Base-by-base conservation (phyloP, 1,140 invertebrate genomes). In the Drosophila dunni region DNA sequence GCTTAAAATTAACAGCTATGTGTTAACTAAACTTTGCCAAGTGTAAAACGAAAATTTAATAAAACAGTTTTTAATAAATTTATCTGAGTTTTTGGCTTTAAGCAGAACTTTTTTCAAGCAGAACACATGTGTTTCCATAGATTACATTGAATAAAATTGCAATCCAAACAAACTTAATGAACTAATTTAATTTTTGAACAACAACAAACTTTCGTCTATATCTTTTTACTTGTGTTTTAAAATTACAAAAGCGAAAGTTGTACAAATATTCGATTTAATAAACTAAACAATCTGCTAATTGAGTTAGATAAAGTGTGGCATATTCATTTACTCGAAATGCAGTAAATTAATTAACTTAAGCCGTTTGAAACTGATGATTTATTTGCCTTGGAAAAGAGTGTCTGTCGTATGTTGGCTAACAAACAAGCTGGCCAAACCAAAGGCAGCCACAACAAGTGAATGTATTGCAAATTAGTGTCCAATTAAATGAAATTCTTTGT, bases 401-500 rank as follows among this genome's bases (percentile, higher is more conserved):
- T 17, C 33, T 46, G n/a, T 33, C 53, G 13, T 45, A 11, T 44
- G 29, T 62, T 29, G 36, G 56, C 44, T 60, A 45, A 63, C 44
- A 66, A 36, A n/a, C 33, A 48, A 15, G 36, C 24, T 38, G 13
- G 44, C 45, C 36, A 29, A 29, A 29, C 24, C 24, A 29, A 29
- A 29, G 66, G 72, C 67, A 71, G 50, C 51, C 13, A 50, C 40
- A 62, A 57, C 13, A 67, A 40, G 36, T 57, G 6, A 64, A 54
- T 75, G 70, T 66, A 56, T 45, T 58, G 50, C 65, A 71, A 80
- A 77, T 86, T 88, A 82, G 82, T 86, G 83, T 84, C 78, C 67
- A 64, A 63, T 81, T 72, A 85, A 80, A 78, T 83, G 64, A 68
- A 54, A 85, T 65, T 74, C 72, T 82, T 81, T 86, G 76, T 81